phyloP scores from a whole-genome alignment of 2,888 invertebrate species.

The Allophyes oxyacanthae region DNA sequence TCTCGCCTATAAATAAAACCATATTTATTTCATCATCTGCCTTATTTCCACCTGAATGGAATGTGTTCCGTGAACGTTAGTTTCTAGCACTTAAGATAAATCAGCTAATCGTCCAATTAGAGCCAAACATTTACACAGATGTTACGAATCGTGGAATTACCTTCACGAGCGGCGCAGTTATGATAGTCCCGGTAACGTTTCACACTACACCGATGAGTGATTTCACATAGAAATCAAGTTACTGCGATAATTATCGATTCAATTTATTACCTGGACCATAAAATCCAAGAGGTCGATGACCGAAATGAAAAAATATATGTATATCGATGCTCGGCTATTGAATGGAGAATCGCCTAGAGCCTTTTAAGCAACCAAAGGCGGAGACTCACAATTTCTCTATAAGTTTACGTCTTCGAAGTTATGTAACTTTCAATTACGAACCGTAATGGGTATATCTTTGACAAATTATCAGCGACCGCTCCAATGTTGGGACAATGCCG shows the following conservation, averaged over 20 bases:
- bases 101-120: constrained; percentile 68
- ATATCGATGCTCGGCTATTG: constrained; percentile 73
- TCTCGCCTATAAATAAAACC: constrained; percentile 20
- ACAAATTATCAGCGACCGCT: constrained; percentile 72
- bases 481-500: constrained; percentile 72
- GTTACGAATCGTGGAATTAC: constrained; percentile 65
- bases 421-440: constrained; percentile 82
- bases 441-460: constrained; percentile 74
- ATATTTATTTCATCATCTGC: constrained; percentile 44
- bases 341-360: constrained; percentile 83
- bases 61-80: constrained; percentile 40
- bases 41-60: constrained; percentile 57
- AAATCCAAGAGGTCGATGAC: constrained; percentile 79
- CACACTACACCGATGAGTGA: constrained; percentile 72
- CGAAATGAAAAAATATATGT: constrained; percentile 72
- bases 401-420: constrained; percentile 72
- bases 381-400: constrained; percentile 80
- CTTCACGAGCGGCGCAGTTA: constrained; percentile 59
- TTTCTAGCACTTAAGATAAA: constrained; percentile 64
- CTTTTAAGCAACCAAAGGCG: constrained; percentile 77
- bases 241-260: constrained; percentile 80
- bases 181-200: constrained; percentile 66
- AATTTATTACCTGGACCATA: constrained; percentile 81
- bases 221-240: constrained; percentile 79
- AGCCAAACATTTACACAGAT: constrained; percentile 62